Evolutionary conservation across 2,113 vertebrate genomes (phyloP), one percentile per base, ranked within the genome.

Genomic region (Cheilinus undulatus): DNA sequence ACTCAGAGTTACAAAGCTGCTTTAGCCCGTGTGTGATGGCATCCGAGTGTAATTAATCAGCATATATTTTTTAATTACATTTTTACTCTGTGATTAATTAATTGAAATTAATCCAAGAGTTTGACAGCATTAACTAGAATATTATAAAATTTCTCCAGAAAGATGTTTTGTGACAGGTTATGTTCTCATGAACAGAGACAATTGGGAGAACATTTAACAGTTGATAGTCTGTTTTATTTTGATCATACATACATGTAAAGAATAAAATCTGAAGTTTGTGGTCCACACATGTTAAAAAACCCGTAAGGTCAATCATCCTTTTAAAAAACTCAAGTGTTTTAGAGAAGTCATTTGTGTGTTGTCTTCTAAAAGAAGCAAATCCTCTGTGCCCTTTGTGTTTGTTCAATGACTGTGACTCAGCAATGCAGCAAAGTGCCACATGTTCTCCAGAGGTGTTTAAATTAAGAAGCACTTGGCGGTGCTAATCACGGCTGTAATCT

Each of bases 401-500:
- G 80, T 78, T 82, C 66, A 52, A 79, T 51, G 53, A 5, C 70
- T 52, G 74, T 67, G 20, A 77, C 82, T 86, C 76, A 78, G 80
- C 76, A 82, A 65, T 69, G 86, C 82, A 83, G 77, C 81, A 76
- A 83, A 89, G 89, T 86, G 84, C 83, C 84, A 89, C 80, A 86
- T 89, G 85, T 91, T 91, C 91, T 93, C 88, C 89, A 92, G 89
- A 92, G 92, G 91, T 94, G 89, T 93, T 92, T 89, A 88, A 91
- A 92, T 89, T 88, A 91, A 93, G 90, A 91, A 92, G 87, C 88
- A 89, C 91, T 94, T 86, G 86, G 83, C 69, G 48, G 67, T 52
- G 89, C 92, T 93, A 94, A 93, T 93, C 90, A 88, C 71, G 88
- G 77, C 89, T 90, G 86, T 93, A 93, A 93, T 94, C 94, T 92